Percentiles rank a stretch among this genome's conserved stretches.
These are phyloP conservation scores for Crossaster papposus DNA, from an alignment of 53 echinoderm and acorn worm genomes.

Conservation along the genomic window DNA sequence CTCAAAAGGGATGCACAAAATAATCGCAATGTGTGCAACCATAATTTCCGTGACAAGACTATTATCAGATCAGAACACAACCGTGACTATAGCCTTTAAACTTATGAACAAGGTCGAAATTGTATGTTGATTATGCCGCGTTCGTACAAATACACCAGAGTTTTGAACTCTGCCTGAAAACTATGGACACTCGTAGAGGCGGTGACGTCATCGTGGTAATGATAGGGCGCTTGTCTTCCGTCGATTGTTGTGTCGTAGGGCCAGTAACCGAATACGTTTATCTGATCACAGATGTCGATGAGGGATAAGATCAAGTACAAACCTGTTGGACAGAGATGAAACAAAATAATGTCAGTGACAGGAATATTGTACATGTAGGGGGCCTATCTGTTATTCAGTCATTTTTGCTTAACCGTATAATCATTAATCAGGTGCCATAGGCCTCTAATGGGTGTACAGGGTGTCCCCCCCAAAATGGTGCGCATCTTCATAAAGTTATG, in stretches of 20 bases:
- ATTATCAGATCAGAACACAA: too few relatives aligned
- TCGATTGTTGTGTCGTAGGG: not conserved
- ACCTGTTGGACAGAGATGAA: not conserved
- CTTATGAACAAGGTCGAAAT: not conserved
- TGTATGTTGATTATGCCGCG: not conserved
- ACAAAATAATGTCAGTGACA: not conserved
- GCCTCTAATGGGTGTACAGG: too few relatives aligned
- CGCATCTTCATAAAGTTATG: too few relatives aligned
- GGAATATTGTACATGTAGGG: too few relatives aligned
- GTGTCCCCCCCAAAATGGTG: too few relatives aligned
- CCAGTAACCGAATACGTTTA: slow-evolving; percentile 56
- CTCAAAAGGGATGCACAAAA: too few relatives aligned
- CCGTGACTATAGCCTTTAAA: not conserved
- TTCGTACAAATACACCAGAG: not conserved
- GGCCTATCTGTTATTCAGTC: too few relatives aligned
- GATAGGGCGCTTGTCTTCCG: slow-evolving; percentile 33
- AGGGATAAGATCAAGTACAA: slow-evolving; percentile 32
- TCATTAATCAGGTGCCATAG: too few relatives aligned
- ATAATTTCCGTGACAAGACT: too few relatives aligned
- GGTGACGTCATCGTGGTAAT: slow-evolving; percentile 28
- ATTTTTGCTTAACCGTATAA: too few relatives aligned
- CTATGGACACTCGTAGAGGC: too few relatives aligned
- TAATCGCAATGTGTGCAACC: too few relatives aligned
- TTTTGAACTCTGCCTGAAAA: not conserved
- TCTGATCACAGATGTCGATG: slow-evolving; percentile 32